Evolutionary conservation across 92 coral and sea anemone genomes (phyloP).

Genomic region (Metridium senile): DNA sequence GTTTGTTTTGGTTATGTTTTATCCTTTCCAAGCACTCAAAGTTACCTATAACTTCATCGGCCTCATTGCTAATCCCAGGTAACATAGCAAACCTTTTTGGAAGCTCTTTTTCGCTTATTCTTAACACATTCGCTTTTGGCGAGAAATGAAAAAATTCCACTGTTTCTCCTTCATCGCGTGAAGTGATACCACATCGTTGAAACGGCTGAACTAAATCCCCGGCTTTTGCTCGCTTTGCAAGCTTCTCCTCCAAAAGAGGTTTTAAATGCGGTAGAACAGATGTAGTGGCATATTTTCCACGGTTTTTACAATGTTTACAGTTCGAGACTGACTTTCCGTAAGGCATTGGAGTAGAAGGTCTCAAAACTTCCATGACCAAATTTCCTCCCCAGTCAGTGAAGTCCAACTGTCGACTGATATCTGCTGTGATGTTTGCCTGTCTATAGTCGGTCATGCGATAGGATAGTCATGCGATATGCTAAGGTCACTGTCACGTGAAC

Average conservation of each 20-base stretch:
- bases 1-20: not conserved
- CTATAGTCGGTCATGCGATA: not conserved
- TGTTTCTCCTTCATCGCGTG: constrained; percentile 12
- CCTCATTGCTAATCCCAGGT: not conserved
- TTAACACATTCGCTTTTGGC: not conserved
- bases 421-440: not conserved
- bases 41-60: not conserved
- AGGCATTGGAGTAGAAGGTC: constrained; percentile 31
- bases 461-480: constrained; percentile 2
- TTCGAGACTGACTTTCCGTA: not conserved
- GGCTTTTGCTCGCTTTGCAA: not conserved
- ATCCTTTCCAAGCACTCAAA: not conserved
- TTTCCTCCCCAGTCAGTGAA: not conserved
- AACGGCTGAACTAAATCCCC: constrained; percentile 8
- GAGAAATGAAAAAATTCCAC: constrained; percentile 14
- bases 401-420: not conserved
- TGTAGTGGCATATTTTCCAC: not conserved
- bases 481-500: constrained; percentile 5
- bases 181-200: not conserved
- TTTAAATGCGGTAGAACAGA: constrained; percentile 14
- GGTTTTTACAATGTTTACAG: not conserved
- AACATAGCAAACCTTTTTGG: not conserved
- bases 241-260: constrained; percentile 10
- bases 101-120: not conserved
- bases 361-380: not conserved